Base-by-base conservation (phyloP, 2,797 vertebrate species). In the Austrolebias charrua region DNA sequence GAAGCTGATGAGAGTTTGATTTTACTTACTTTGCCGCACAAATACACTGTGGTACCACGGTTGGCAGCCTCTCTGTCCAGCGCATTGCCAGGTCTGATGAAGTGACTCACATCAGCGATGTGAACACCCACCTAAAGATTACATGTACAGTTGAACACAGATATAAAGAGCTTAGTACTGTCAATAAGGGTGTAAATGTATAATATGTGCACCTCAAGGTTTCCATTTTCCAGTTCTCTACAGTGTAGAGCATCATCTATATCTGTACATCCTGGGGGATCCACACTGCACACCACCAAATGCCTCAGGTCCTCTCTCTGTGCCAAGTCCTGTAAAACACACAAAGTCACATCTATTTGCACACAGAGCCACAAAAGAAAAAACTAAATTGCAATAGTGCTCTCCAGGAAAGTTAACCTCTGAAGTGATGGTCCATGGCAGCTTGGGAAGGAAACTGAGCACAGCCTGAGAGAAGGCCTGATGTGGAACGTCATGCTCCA, bases 401-500 rank as follows among this genome's bases (percentile, higher is more conserved):
- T 16, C 3, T 58, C 8, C 28, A 29, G 11, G 16, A 58, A 31
- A 10, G 0, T 16, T 59, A 82, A 98, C 96, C 92, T 98, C 79
- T 49, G 95, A 90, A 60, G 94, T 96, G 85, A 99, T 95, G 84
- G 53, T 75, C 97, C 97, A 99, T 0, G 98, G 96, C 94, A 95
- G 95, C 86, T 94, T 93, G 77, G 97, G 98, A 53, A 99, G 91
- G 71, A 96, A 98, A 78, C 94, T 95, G 60, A 98, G 96, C 56
- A 99, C 97, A 51, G 90, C 88, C 77, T 98, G 95, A 42, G 96
- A 97, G 78, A 99, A 99, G 20, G 93, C 89, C 86, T 97, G 96
- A 78, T 99, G 97, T n/a, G 96, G 96, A 46, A 99, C 96, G 16
- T 99, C 97, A 6, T 99, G 98, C 77, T 99, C 98, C 73, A 99